These are phyloP conservation scores for Tiphia femorata DNA, from an alignment of 2,888 invertebrate genomes.

Conservation along the genomic window DNA sequence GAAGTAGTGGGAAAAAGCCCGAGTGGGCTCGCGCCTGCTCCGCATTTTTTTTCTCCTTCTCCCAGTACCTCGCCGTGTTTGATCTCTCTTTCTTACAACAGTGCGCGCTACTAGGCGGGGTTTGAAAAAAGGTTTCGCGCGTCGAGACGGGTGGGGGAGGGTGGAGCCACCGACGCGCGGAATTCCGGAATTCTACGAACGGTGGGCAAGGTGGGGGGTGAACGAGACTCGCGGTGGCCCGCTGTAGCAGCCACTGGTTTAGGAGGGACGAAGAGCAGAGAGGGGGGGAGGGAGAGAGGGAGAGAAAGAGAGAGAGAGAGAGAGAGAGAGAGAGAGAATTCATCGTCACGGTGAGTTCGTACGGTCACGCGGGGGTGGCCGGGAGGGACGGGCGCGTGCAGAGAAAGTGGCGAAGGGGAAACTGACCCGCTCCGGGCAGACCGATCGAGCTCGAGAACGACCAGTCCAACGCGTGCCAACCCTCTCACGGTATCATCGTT, in stretches of 20 bases:
- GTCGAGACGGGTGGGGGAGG: conserved; percentile 37
- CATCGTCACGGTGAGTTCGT: too few species aligned
- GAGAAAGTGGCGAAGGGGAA: conserved; percentile 61
- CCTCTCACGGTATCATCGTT: conserved; percentile 44
- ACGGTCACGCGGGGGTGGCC: too few species aligned
- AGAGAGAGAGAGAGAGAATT: not conserved
- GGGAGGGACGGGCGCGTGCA: too few species aligned
- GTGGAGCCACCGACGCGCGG: conserved; percentile 48
- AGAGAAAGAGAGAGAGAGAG: not conserved
- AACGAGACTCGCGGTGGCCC: conserved; percentile 16
- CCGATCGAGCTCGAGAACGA: conserved; percentile 53
- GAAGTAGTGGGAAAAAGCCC: conserved; percentile 51
- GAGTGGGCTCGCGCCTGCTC: conserved; percentile 42
- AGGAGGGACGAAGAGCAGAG: conserved; percentile 37
- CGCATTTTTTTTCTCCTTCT: conserved; percentile 28
- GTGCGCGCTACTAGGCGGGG: conserved; percentile 57
- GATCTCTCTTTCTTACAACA: conserved; percentile 20
- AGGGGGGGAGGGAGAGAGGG: conserved; percentile 20
- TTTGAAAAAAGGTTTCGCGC: conserved; percentile 54
- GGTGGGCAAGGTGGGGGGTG: conserved; percentile 32
- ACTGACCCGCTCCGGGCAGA: conserved; percentile 45
- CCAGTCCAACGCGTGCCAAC: conserved; percentile 63
- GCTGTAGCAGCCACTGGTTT: too few species aligned
- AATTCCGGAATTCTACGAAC: conserved; percentile 50
- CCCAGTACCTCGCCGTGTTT: conserved; percentile 4